Percentiles rank a stretch among this genome's conserved stretches.
Conservation (phyloP, 30 jellyfish, hydroid and myxozoan species). For the Pseudorhiza aurosa region DNA sequence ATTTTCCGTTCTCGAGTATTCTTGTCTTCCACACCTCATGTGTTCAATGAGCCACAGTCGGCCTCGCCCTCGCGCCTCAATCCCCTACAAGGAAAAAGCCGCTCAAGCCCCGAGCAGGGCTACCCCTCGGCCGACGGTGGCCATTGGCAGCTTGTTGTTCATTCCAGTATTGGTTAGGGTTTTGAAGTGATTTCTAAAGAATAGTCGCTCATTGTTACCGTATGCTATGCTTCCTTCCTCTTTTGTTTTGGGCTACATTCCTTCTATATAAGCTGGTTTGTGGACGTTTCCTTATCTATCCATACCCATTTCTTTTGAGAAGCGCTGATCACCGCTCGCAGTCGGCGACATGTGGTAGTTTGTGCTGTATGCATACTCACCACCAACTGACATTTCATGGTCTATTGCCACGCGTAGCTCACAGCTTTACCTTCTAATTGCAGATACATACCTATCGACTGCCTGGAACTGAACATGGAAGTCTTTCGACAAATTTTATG, state of each 20-base stretch:
- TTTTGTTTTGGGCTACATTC: conserved; percentile 59
- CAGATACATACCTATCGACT: background rate
- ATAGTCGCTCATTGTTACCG: conserved; percentile 21
- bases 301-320: background rate
- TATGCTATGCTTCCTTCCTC: conserved; percentile 19
- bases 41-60: too few relatives aligned
- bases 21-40: too few relatives aligned
- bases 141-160: too few relatives aligned
- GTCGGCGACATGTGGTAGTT: conserved; percentile 4
- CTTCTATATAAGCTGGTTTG: conserved; percentile 53
- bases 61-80: too few relatives aligned
- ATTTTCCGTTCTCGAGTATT: too few relatives aligned
- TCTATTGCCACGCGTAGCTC: background rate
- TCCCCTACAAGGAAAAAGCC: too few relatives aligned
- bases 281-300: conserved; percentile 47
- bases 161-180: conserved; percentile 1
- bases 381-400: background rate
- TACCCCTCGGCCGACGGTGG: too few relatives aligned
- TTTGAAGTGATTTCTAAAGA: conserved; percentile 27
- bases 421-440: background rate
- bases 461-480: background rate
- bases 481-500: background rate
- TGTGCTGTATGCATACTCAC: background rate
- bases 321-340: background rate
- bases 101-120: too few relatives aligned